Evolutionary conservation across 2,113 vertebrate genomes (phyloP).

Genomic region (Etheostoma spectabile): DNA sequence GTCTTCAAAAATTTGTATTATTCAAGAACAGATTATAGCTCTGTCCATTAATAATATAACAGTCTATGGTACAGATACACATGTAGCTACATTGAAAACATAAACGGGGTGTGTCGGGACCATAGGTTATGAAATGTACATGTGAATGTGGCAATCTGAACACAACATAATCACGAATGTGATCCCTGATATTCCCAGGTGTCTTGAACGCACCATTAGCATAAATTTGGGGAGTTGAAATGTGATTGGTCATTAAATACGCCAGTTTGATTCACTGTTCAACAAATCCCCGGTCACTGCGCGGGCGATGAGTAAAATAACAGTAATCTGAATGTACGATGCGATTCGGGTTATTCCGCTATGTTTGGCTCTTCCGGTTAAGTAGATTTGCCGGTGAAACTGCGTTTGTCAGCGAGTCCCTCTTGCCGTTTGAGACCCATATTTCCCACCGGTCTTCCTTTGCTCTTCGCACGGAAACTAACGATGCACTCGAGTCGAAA

Average conservation of each 20-base stretch:
- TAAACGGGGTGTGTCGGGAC: too few relatives aligned
- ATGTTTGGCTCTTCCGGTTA: conserved; percentile 62
- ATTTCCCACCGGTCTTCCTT: background rate
- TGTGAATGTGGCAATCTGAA: too few relatives aligned
- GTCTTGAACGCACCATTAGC: too few relatives aligned
- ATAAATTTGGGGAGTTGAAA: background rate
- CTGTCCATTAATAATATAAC: too few relatives aligned
- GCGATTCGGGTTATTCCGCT: conserved; percentile 26
- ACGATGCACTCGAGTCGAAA: conserved; percentile 66
- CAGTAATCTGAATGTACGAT: conserved; percentile 4
- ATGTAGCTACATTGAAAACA: too few relatives aligned
- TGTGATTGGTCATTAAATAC: conserved; percentile 47
- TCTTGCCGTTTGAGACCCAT: background rate
- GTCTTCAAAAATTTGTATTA: too few relatives aligned
- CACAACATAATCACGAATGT: too few relatives aligned
- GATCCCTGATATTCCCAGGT: too few relatives aligned
- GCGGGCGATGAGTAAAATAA: background rate
- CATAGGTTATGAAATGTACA: too few relatives aligned
- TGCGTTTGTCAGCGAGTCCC: conserved; percentile 6
- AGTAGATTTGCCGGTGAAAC: conserved; percentile 11
- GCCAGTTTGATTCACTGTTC: background rate
- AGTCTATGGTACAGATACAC: too few relatives aligned
- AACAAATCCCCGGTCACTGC: background rate
- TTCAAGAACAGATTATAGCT: too few relatives aligned
- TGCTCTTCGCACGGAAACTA: conserved; percentile 30